Conservation (phyloP, 2,888 invertebrate genomes). For the Parthenolecanium corni region DNA sequence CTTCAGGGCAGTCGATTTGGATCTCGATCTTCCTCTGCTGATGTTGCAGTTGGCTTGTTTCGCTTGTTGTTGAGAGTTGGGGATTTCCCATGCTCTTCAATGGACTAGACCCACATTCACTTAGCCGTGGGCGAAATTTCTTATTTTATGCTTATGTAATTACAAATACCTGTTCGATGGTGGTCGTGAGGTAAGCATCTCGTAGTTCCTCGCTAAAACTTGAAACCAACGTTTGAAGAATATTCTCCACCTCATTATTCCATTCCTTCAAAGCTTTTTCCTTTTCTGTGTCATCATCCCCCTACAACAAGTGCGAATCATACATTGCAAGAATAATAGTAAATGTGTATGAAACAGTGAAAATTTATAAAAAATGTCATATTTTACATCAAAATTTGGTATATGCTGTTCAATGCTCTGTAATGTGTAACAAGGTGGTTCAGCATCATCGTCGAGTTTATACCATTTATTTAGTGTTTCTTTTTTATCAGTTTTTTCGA, state of each 20-base stretch:
- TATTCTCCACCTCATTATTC: constrained; percentile 48
- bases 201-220: constrained; percentile 63
- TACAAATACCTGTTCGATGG: constrained; percentile 56
- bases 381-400: constrained; percentile 42
- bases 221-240: constrained; percentile 55
- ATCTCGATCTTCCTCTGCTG: no score
- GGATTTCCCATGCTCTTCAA: no score
- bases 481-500: constrained; percentile 48
- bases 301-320: constrained; percentile 32
- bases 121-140: no score
- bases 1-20: no score
- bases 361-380: no score
- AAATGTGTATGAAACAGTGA: no score
- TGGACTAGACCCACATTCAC: no score
- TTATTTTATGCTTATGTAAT: no score
- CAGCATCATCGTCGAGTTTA: constrained; percentile 51
- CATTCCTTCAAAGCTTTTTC: constrained; percentile 44
- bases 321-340: background rate
- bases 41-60: no score
- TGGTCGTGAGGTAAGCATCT: constrained; percentile 68
- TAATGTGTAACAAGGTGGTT: constrained; percentile 62
- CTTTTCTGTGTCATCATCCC: constrained; percentile 39
- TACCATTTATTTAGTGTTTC: constrained; percentile 46
- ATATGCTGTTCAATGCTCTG: constrained; percentile 48
- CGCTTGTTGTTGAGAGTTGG: no score